phyloP scores from a whole-genome alignment of 2,797 vertebrate species.

The Chrosomus eos region DNA sequence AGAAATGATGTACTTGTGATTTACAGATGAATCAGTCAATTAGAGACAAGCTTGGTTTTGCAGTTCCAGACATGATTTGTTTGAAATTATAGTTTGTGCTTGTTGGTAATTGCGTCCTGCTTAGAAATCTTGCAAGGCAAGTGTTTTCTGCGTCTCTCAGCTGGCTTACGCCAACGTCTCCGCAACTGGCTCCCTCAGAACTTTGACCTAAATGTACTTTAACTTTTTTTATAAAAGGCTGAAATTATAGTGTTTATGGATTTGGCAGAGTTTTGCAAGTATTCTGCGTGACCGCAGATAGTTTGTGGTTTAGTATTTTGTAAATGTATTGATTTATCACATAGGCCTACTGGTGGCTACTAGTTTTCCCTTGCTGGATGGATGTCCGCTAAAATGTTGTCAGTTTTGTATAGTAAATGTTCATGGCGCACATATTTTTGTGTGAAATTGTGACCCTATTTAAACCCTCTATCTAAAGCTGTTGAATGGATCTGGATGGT shows the following conservation, averaged over 20 bases:
- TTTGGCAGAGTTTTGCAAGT: constrained; percentile 41
- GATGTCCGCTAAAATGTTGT: constrained; percentile 30
- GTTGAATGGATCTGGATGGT: background rate
- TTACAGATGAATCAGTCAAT: constrained; percentile 32
- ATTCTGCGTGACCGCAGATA: constrained; percentile 43
- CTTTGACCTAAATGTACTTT: constrained; percentile 57
- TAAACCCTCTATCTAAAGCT: background rate
- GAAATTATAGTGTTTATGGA: constrained; percentile 58
- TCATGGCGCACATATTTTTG: background rate
- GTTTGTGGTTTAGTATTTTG: constrained; percentile 53
- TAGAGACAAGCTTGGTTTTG: constrained; percentile 26
- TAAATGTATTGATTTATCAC: constrained; percentile 57
- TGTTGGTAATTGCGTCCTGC: constrained; percentile 39
- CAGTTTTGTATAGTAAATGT: constrained; percentile 42
- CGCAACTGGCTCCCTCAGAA: constrained; percentile 45
- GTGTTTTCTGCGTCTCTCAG: constrained; percentile 51
- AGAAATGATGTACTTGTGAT: constrained; percentile 9
- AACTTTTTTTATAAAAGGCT: constrained; percentile 56
- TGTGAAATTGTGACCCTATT: constrained; percentile 6
- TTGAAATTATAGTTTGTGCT: constrained; percentile 56
- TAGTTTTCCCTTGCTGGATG: constrained; percentile 34
- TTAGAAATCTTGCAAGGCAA: constrained; percentile 51
- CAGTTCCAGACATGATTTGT: constrained; percentile 52
- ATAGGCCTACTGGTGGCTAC: constrained; percentile 39
- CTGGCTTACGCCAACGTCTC: constrained; percentile 43